Percentiles rank a stretch among this genome's conserved stretches.
These are phyloP conservation scores for Brachionus calyciflorus DNA, from an alignment of 1,140 invertebrate genomes.

Conservation along the genomic window DNA sequence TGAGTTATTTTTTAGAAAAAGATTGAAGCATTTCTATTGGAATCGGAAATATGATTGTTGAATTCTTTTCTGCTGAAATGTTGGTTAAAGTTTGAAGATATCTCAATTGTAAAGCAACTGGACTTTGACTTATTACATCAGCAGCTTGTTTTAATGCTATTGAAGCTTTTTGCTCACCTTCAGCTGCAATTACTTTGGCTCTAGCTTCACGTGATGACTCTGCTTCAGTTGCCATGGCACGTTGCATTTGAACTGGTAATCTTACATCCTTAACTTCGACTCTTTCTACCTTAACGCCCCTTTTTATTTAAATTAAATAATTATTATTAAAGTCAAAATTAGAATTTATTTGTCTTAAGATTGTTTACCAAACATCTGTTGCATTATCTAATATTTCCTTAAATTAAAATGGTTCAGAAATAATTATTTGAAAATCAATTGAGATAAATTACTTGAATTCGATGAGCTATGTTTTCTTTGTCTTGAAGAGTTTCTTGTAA, in stretches of 20 bases:
- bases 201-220: constrained; percentile 55
- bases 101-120: constrained; percentile 76
- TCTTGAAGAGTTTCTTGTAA: constrained; percentile 48
- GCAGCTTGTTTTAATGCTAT: constrained; percentile 33
- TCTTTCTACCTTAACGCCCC: constrained; percentile 40
- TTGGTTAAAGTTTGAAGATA: constrained; percentile 81
- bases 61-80: constrained; percentile 95
- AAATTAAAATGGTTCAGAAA: too few species aligned
- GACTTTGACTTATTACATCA: constrained; percentile 54
- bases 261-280: constrained; percentile 50
- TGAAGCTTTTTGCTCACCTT: constrained; percentile 47
- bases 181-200: constrained; percentile 52
- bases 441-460: not conserved
- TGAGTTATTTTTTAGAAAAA: constrained; percentile 47
- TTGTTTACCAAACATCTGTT: constrained; percentile 39
- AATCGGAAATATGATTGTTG: constrained; percentile 92
- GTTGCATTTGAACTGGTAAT: constrained; percentile 53
- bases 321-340: not conserved
- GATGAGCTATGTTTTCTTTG: constrained; percentile 44
- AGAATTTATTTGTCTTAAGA: not conserved
- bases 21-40: constrained; percentile 80
- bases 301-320: not conserved
- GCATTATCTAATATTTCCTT: constrained; percentile 42
- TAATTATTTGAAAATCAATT: too few species aligned
- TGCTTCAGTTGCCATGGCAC: constrained; percentile 57